Conservation (phyloP, 53 echinoderm and acorn worm species). For the Paracentrotus lividus region DNA sequence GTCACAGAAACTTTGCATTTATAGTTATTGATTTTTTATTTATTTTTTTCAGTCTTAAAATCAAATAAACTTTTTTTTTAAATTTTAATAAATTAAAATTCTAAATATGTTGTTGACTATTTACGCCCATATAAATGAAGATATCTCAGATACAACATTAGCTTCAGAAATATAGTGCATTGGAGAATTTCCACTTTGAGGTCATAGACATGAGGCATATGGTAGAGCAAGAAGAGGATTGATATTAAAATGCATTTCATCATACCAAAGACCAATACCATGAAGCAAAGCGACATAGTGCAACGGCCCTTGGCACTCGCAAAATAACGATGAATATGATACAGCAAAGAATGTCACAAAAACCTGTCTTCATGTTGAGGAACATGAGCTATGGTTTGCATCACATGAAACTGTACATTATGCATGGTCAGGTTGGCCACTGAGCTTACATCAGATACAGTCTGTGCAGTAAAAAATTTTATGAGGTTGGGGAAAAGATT, state of each 20-base stretch:
- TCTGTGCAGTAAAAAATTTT: too few relatives aligned
- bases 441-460: not conserved
- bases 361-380: not conserved
- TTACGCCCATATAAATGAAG: not conserved
- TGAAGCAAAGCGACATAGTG: not conserved
- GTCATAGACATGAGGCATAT: not conserved
- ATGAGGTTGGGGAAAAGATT: too few relatives aligned
- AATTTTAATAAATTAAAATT: not conserved
- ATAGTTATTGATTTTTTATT: not conserved
- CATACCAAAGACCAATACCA: not conserved
- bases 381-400: not conserved
- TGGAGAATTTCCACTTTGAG: not conserved
- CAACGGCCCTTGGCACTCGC: not conserved
- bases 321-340: not conserved
- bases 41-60: too few relatives aligned
- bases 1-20: not conserved
- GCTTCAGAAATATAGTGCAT: not conserved
- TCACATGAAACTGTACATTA: conserved; percentile 11
- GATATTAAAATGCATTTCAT: too few relatives aligned
- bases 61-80: too few relatives aligned
- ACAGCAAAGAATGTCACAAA: not conserved
- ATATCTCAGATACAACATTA: not conserved
- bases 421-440: not conserved
- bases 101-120: too few relatives aligned
- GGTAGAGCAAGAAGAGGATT: not conserved